These are phyloP conservation scores for Sarcophaga bullata DNA, from an alignment of 1,140 invertebrate species.

Conservation along the genomic window DNA sequence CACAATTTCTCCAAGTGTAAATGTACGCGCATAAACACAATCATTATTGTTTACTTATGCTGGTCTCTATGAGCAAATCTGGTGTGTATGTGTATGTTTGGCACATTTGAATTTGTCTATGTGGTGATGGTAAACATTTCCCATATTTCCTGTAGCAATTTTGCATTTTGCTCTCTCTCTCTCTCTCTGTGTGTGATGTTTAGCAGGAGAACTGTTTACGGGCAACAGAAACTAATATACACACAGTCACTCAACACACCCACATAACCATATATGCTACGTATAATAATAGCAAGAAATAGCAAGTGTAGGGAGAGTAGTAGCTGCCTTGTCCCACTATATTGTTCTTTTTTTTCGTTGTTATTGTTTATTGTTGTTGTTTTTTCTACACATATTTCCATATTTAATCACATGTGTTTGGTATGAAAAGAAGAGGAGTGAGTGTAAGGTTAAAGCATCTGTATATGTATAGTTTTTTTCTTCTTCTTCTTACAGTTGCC, in stretches of 20 bases:
- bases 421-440: too few relatives aligned
- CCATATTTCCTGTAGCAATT: slow-evolving; percentile 2
- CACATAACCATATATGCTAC: neutral
- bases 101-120: neutral
- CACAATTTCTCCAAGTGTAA: neutral
- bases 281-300: too few relatives aligned
- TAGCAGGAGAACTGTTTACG: neutral
- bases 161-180: slow-evolving; percentile 7
- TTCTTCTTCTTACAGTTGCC: too few relatives aligned
- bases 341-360: too few relatives aligned
- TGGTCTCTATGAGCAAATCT: neutral
- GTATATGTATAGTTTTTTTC: too few relatives aligned
- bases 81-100: neutral
- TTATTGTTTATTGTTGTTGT: too few relatives aligned
- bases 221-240: neutral
- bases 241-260: neutral
- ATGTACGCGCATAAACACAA: neutral
- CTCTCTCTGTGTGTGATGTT: neutral
- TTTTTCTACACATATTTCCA: too few relatives aligned
- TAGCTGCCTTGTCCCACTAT: neutral
- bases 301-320: neutral
- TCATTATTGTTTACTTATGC: neutral
- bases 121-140: neutral
- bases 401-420: too few relatives aligned
- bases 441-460: too few relatives aligned